These are phyloP conservation scores for Drosophila mojavensis DNA, from an alignment of 1,140 invertebrate species.

Conservation along the genomic window DNA sequence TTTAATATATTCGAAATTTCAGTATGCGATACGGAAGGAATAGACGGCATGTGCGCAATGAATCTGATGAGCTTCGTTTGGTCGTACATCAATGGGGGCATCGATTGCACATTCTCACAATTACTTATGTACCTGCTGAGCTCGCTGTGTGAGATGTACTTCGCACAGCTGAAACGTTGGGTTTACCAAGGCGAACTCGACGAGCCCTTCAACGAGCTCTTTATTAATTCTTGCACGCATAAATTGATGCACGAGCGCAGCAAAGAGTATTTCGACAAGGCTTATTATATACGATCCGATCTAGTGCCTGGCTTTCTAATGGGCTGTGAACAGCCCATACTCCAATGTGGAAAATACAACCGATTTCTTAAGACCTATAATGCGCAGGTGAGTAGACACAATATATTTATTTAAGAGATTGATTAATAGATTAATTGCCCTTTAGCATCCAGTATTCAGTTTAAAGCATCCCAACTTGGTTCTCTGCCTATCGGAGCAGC, in stretches of 20 bases:
- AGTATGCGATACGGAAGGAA: conserved; percentile 34
- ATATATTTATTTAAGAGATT: neutral
- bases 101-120: conserved; percentile 54
- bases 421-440: neutral
- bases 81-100: conserved; percentile 53
- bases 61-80: conserved; percentile 70
- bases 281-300: conserved; percentile 54
- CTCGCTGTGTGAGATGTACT: conserved; percentile 71
- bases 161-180: conserved; percentile 69
- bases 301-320: conserved; percentile 69
- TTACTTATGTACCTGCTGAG: conserved; percentile 70
- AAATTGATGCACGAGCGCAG: conserved; percentile 43
- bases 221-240: conserved; percentile 49
- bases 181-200: conserved; percentile 71
- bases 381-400: conserved; percentile 46
- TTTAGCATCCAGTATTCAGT: conserved; percentile 69
- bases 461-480: conserved; percentile 56
- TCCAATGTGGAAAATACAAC: conserved; percentile 82
- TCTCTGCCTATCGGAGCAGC: conserved; percentile 63
- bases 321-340: conserved; percentile 67
- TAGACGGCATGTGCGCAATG: conserved; percentile 45
- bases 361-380: conserved; percentile 70
- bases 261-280: conserved; percentile 79
- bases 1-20: conserved; percentile 17
- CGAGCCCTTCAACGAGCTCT: conserved; percentile 69